Evolutionary conservation across 2,888 invertebrate species (phyloP), one percentile per base, ranked within the genome.

Genomic region (Biston stratarius): DNA sequence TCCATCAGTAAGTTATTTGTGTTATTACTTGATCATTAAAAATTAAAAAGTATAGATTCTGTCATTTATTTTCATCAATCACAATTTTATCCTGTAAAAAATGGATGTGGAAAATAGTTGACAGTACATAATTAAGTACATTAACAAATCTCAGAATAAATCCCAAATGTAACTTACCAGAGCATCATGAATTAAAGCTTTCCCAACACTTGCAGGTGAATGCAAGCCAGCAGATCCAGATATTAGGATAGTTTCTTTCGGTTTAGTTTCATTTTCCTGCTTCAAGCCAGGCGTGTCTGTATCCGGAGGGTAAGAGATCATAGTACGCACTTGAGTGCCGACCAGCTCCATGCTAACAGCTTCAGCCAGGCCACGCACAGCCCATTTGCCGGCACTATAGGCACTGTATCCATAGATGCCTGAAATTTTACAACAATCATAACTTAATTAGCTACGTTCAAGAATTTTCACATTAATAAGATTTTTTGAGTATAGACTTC

Each of bases 201-300:
- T 94, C 0, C 98, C 99, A 61, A 99, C 98, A 72, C 92, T 91
- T 70, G 97, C 96, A 0, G 99, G 96, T 58, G 96, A 91, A 60
- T 96, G 95, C 1, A 99, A 89, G 0, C 98, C 98, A 15, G 96
- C 97, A 49, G 96, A 90, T 62, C 97, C 96, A 11, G 97, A 98
- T 78, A 99, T 98, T 0, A 98, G 91, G 85, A 96, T 96, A 0
- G 99, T 99, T 94, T 98, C 98, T 64, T 95, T 92, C 0, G 99
- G 98, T 90, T 99, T 99, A 0, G 96, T 95, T 70, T 96, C 95
- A 79, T 98, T 96, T 89, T 99, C 99, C 74, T 95, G 95, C 69
- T 96, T 96, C 87, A 97, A 98, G 14, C 99, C 99, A 12, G 99
- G 99, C 0, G 99, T 99, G 81, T 99, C 98, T 0, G 99, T 99